Percentiles rank a stretch among this genome's conserved stretches.
Evolutionary conservation across 2,888 invertebrate species (phyloP).

Genomic region (Caenorhabditis wallacei): DNA sequence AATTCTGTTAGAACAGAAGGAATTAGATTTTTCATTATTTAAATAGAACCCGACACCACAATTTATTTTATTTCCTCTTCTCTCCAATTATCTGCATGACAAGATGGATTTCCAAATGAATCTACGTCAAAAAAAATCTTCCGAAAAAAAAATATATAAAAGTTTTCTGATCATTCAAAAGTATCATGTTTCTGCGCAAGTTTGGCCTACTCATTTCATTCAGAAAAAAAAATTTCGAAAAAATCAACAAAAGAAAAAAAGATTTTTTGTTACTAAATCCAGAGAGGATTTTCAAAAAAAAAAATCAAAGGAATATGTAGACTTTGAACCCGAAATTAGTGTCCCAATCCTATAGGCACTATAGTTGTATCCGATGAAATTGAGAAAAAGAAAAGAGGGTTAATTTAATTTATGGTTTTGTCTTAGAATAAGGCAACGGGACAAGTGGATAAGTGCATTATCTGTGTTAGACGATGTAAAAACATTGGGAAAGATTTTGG

Average conservation of each 20-base stretch:
- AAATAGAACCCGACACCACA: too few relatives aligned
- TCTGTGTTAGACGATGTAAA: constrained; percentile 1
- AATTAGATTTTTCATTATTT: too few relatives aligned
- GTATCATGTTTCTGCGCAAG: constrained; percentile 16
- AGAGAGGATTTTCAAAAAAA: background rate
- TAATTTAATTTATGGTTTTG: constrained; percentile 25
- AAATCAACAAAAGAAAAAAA: constrained; percentile 9
- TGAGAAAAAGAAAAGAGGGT: background rate
- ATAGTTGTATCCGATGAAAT: constrained; percentile 1
- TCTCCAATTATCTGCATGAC: background rate
- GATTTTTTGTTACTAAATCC: background rate
- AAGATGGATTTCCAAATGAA: background rate
- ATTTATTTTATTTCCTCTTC: too few relatives aligned
- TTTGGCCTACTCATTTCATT: constrained; percentile 2
- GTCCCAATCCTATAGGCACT: background rate
- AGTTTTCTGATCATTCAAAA: constrained; percentile 32
- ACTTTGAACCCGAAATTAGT: background rate
- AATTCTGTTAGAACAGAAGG: too few relatives aligned
- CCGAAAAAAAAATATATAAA: background rate
- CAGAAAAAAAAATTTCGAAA: background rate
- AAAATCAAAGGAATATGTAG: background rate
- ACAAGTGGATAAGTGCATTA: constrained; percentile 20
- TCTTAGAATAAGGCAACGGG: constrained; percentile 6
- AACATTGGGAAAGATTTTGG: background rate
- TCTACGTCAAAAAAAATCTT: background rate